Evolutionary conservation across 2,797 vertebrate genomes (phyloP), one percentile per base, ranked within the genome.

Genomic region (Tangara arthus): DNA sequence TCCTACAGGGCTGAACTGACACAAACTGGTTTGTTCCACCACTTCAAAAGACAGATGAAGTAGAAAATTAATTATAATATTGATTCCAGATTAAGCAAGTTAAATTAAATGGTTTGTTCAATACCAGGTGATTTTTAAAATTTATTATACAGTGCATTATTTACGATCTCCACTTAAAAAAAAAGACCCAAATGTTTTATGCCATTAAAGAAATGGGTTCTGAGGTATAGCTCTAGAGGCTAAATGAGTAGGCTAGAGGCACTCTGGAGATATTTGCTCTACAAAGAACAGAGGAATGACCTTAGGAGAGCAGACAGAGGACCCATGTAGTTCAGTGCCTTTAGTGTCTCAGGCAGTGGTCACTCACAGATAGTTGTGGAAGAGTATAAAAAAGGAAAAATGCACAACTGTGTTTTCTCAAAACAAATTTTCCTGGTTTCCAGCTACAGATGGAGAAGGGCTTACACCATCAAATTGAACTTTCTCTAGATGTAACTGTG

Each of bases 31-130:
- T 71, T 66, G 41, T 89, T 89, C 27, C 22, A 11, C 70, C 7
- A 11, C 80, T 72, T 93, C 76, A 91, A 46, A 91, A 91, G 93
- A 60, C 4, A 66, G 59, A 91, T 92, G 63, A 75, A 89, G 79
- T 80, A 75, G 52, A 57, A 49, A 84, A 92, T 95, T 94, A 82
- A 88, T 94, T 91, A 63, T 66, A 73, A 52, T 84, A 60, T 93
- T 68, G 94, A 93, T 82, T 95, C 52, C 28, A 78, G 88, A 77
- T 87, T 82, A 93, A 39, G n/a, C 15, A 39, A 65, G 13, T 77
- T 91, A 92, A 78, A 85, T 91, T 77, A 86, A 85, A 87, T 85
- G 52, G 46, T 77, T 94, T 81, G 37, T 44, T 96, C 89, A 3
- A 72, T 93, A 86, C 14, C 61, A 94, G 90, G 61, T 72, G 77